phyloP scores from a whole-genome alignment of 64 coral and sea anemone genomes.

The Stichodactyla helianthus region DNA sequence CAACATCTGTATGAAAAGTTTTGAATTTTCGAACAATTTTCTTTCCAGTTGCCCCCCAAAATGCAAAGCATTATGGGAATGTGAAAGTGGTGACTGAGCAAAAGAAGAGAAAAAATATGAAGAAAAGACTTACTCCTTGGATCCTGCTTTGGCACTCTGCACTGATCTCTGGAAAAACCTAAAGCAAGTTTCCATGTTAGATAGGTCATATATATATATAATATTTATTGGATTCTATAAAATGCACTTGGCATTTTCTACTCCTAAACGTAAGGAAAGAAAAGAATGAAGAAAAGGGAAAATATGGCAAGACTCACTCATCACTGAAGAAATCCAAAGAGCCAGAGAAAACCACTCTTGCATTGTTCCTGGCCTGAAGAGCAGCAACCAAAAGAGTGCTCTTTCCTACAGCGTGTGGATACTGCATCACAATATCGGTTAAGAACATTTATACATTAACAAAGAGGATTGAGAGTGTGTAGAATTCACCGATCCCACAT shows the following conservation, averaged over 20 bases:
- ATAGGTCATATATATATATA: background rate
- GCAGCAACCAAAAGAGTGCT: conserved; percentile 92
- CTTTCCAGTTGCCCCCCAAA: no score
- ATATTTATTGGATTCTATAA: background rate
- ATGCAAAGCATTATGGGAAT: no score
- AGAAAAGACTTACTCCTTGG: conserved; percentile 62
- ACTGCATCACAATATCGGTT: conserved; percentile 14
- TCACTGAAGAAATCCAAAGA: conserved; percentile 99
- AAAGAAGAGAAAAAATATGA: background rate
- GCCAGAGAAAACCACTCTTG: conserved; percentile 91
- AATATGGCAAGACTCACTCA: conserved; percentile 60
- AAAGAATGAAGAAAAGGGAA: background rate
- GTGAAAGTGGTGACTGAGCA: no score
- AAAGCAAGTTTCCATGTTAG: background rate
- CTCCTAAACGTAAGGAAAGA: background rate
- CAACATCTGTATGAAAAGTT: no score
- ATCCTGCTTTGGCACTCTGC: conserved; percentile 77
- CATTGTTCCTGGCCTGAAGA: conserved; percentile 97
- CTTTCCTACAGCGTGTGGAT: conserved; percentile 93
- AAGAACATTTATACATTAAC: no score
- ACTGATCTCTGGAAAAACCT: conserved; percentile 91
- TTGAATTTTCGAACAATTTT: no score
- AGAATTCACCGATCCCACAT: no score
- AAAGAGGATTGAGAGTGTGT: no score
- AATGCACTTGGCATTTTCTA: no score